Conservation (phyloP, 2,888 invertebrate species). For the Blastobasis adustella region DNA sequence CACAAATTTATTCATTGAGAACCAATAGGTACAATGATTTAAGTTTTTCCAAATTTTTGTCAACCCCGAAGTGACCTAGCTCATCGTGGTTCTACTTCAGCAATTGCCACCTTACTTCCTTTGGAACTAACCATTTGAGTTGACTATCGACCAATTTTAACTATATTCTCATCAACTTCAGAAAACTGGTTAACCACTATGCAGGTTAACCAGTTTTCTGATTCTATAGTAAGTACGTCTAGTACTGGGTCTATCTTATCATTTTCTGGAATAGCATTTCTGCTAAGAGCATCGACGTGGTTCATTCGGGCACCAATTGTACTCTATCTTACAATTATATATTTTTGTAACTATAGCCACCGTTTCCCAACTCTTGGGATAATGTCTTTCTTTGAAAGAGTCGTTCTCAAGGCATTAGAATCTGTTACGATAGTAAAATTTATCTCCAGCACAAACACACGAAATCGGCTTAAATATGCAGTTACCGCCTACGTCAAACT, state of each 20-base stretch:
- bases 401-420: too few species aligned
- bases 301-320: too few species aligned
- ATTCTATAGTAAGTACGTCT: too few species aligned
- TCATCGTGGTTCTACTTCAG: slow-evolving; percentile 2
- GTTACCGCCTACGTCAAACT: not conserved
- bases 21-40: slow-evolving; percentile 3
- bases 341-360: slow-evolving; percentile 28
- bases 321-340: slow-evolving; percentile 20
- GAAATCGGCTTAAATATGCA: not conserved
- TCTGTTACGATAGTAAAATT: too few species aligned
- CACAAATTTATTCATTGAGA: slow-evolving; percentile 1
- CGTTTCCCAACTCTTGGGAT: slow-evolving; percentile 10
- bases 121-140: not conserved
- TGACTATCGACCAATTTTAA: slow-evolving; percentile 1
- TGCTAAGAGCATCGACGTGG: too few species aligned
- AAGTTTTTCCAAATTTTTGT: not conserved
- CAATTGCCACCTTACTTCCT: not conserved
- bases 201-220: slow-evolving; percentile 7
- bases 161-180: slow-evolving; percentile 5
- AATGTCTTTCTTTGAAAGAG: slow-evolving; percentile 5
- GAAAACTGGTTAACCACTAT: too few species aligned
- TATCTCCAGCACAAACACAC: slow-evolving; percentile 2
- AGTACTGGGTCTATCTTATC: slow-evolving; percentile 1
- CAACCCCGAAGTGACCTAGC: too few species aligned
- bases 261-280: too few species aligned